These are phyloP conservation scores for Enteromius anoplus DNA, from an alignment of 2,797 vertebrate genomes.

Conservation along the genomic window DNA sequence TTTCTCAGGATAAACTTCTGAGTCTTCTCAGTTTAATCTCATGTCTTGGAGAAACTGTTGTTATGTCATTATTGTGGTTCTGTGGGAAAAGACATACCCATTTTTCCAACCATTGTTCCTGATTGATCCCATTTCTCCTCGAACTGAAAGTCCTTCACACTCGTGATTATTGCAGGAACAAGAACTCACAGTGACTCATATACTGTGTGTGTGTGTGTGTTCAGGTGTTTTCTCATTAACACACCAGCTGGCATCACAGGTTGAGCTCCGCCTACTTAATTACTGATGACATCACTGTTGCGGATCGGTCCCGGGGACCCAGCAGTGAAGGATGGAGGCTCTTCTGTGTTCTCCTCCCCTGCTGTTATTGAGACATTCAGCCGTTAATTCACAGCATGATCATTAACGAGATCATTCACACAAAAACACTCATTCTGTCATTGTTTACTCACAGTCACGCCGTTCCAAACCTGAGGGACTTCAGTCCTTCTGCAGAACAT, in stretches of 20 bases:
- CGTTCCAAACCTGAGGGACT: background rate
- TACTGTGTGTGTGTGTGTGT: constrained; percentile 11
- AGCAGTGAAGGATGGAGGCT: constrained; percentile 25
- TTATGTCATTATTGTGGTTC: background rate
- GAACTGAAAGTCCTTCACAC: background rate
- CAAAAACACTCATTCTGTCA: background rate
- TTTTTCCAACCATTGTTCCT: background rate
- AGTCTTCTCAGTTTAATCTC: background rate
- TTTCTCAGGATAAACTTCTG: background rate
- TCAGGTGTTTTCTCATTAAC: constrained; percentile 47
- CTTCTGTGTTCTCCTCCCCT: background rate
- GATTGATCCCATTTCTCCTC: background rate
- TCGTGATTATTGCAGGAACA: background rate
- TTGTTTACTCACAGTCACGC: background rate
- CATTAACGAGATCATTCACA: background rate
- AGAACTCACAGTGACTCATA: background rate
- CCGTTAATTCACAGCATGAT: background rate
- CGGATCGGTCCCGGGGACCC: background rate
- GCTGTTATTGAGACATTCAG: background rate
- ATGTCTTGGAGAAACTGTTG: too few species aligned
- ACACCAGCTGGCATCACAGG: constrained; percentile 54
- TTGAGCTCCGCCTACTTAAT: constrained; percentile 28
- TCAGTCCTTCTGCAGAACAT: background rate
- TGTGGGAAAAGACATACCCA: background rate
- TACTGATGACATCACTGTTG: constrained; percentile 31